These are phyloP conservation scores for Myocastor coypus DNA, from an alignment of 2,113 vertebrate species.

Conservation along the genomic window DNA sequence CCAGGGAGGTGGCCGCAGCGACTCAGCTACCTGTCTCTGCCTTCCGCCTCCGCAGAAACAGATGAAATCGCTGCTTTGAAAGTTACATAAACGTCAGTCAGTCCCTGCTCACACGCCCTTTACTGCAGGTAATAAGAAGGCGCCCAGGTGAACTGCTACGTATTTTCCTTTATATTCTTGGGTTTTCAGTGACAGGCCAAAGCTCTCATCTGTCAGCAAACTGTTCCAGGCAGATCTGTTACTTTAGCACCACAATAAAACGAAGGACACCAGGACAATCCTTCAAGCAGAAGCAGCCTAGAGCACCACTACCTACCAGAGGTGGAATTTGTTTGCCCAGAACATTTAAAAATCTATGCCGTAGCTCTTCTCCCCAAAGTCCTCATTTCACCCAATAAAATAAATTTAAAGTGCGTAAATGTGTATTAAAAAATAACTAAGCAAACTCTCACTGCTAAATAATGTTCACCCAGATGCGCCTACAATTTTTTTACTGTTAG, in stretches of 20 bases:
- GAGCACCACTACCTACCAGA: not conserved
- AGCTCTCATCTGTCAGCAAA: conserved; percentile 73
- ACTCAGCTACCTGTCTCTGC: conserved; percentile 19
- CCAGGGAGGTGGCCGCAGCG: rapidly evolving
- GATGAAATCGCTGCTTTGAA: conserved; percentile 43
- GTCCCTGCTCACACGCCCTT: not conserved
- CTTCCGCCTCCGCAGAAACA: not conserved
- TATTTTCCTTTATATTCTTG: conserved; percentile 72
- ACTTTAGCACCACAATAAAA: conserved; percentile 77
- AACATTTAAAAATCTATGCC: conserved; percentile 67
- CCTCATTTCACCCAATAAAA: conserved; percentile 78
- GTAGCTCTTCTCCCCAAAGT: conserved; percentile 72
- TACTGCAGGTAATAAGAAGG: conserved; percentile 59
- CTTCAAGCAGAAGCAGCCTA: conserved; percentile 71
- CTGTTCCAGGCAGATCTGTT: conserved; percentile 71
- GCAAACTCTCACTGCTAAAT: conserved; percentile 76
- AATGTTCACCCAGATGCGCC: conserved; percentile 71
- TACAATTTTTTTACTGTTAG: conserved; percentile 71
- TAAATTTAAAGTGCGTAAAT: conserved; percentile 81
- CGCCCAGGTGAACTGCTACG: conserved; percentile 53
- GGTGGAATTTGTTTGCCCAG: conserved; percentile 62
- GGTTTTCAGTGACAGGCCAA: conserved; percentile 67
- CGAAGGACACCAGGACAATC: conserved; percentile 66
- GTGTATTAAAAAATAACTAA: conserved; percentile 81
- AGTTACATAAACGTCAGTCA: conserved; percentile 60